phyloP scores from a whole-genome alignment of 2,888 invertebrate genomes.

The Dascillus cervinus region DNA sequence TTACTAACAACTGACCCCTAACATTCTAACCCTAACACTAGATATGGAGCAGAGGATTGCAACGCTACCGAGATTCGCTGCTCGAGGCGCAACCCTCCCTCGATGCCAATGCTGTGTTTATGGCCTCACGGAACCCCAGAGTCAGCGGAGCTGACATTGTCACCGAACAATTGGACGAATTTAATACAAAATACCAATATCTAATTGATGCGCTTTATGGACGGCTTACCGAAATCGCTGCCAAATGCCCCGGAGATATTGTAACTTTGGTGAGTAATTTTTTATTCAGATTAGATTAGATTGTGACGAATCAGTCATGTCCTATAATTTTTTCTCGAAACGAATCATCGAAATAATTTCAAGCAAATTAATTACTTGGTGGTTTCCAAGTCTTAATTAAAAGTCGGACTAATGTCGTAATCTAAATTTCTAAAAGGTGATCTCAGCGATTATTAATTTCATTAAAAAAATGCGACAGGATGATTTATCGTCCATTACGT shows the following conservation, averaged over 20 bases:
- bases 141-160: conserved; percentile 63
- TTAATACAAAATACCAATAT: conserved; percentile 72
- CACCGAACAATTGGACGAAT: conserved; percentile 67
- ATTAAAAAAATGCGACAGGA: conserved; percentile 1
- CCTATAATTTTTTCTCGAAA: no score
- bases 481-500: conserved; percentile 1
- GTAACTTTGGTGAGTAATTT: conserved; percentile 63
- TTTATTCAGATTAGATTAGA: no score
- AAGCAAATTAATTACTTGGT: no score
- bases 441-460: conserved; percentile 2
- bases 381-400: no score
- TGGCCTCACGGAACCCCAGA: conserved; percentile 35
- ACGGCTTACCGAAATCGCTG: conserved; percentile 59
- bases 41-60: conserved; percentile 81
- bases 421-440: conserved; percentile 4
- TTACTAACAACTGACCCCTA: conserved; percentile 49
- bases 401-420: no score
- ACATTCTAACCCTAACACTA: conserved; percentile 49
- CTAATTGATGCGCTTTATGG: conserved; percentile 63
- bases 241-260: conserved; percentile 63
- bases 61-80: conserved; percentile 75
- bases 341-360: no score
- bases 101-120: conserved; percentile 48
- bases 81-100: conserved; percentile 76
- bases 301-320: no score